Conservation (phyloP, 2,797 vertebrate species). For the Lepidocolaptes lacrymiger region DNA sequence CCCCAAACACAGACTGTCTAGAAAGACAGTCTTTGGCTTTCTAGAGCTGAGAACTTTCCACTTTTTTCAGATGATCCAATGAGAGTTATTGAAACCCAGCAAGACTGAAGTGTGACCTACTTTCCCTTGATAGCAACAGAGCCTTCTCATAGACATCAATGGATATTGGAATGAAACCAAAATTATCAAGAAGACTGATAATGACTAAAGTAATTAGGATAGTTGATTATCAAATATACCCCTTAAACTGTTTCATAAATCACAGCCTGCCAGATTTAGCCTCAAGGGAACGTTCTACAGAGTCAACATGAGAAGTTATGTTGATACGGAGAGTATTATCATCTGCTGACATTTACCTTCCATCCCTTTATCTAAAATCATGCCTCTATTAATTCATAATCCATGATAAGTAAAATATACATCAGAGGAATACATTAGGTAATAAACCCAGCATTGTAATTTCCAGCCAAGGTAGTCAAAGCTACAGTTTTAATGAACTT, state of each 20-base stretch:
- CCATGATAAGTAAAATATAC: constrained; percentile 58
- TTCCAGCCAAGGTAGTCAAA: constrained; percentile 23
- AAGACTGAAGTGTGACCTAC: not conserved
- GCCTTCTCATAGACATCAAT: not conserved
- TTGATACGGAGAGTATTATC: constrained; percentile 60
- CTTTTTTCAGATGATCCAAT: not conserved
- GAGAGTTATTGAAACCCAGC: not conserved
- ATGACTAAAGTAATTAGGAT: constrained; percentile 39
- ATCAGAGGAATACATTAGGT: constrained; percentile 29
- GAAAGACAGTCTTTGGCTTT: not conserved
- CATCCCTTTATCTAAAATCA: constrained; percentile 30
- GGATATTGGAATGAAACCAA: constrained; percentile 20
- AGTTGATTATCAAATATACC: constrained; percentile 47
- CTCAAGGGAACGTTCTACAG: constrained; percentile 24
- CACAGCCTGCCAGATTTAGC: constrained; percentile 29
- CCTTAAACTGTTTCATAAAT: constrained; percentile 43
- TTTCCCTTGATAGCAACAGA: not conserved
- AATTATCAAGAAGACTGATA: constrained; percentile 40
- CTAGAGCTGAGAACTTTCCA: not conserved
- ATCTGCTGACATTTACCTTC: constrained; percentile 70
- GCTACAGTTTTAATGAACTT: constrained; percentile 42
- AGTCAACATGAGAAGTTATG: constrained; percentile 32
- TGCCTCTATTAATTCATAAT: constrained; percentile 62
- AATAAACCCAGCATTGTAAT: constrained; percentile 18
- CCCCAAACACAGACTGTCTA: not conserved